A percentile compares a stretch with the other conserved stretches of the same genome.
phyloP scores from a whole-genome alignment of 2,113 vertebrate species.

The Telmatochromis brachygnathus region DNA sequence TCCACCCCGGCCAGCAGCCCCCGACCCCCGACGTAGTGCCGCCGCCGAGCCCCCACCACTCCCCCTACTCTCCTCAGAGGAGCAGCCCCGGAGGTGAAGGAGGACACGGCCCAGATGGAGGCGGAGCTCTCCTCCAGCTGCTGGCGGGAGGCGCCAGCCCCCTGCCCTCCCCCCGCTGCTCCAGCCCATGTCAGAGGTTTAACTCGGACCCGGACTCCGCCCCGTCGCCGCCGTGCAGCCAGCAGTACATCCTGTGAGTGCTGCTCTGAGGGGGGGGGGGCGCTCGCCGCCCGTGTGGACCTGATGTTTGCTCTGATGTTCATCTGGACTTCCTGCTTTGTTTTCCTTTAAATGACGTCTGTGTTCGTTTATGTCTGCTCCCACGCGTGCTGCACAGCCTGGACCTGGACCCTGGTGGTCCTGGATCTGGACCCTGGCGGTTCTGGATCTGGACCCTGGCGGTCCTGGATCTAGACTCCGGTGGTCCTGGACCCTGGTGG shows the following conservation, averaged over 20 bases:
- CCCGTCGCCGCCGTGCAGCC: conserved; percentile 88
- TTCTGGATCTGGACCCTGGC: accelerated
- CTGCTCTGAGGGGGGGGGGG: not conserved
- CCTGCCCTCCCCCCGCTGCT: conserved; percentile 84
- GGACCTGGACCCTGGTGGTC: accelerated
- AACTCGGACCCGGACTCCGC: conserved; percentile 87
- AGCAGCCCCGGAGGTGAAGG: conserved; percentile 15
- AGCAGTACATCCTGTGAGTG: conserved; percentile 86
- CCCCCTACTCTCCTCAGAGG: not conserved
- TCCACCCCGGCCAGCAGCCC: conserved; percentile 15
- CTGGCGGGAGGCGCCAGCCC: conserved; percentile 85
- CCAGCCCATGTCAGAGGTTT: conserved; percentile 88
- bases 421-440: accelerated
- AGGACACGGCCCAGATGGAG: not conserved
- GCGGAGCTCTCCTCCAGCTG: conserved; percentile 79
- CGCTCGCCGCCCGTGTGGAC: not conserved
- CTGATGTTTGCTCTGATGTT: not conserved
- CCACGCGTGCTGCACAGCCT: not conserved
- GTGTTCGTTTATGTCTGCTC: not conserved
- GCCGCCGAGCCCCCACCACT: conserved; percentile 5
- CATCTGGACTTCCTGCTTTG: not conserved
- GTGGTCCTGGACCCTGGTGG: accelerated
- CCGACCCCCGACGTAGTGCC: not conserved
- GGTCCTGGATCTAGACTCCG: accelerated
- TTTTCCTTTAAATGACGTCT: not conserved